Conservation (phyloP, 2,113 vertebrate species). For the Tangachromis dhanisi region DNA sequence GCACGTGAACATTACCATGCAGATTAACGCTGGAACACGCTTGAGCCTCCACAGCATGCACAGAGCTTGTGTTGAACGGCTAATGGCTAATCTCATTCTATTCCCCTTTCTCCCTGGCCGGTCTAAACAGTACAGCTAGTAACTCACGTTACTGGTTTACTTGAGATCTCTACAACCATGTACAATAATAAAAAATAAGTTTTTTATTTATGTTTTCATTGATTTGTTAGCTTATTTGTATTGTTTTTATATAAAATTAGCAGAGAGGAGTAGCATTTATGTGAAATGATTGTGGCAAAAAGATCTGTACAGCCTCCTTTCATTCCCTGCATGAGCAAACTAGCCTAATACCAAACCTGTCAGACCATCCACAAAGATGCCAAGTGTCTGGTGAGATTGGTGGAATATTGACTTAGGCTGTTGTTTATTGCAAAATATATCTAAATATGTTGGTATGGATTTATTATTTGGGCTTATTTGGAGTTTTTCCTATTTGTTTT, state of each 20-base stretch:
- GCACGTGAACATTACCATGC: conserved; percentile 56
- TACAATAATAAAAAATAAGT: not conserved
- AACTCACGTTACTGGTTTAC: not conserved
- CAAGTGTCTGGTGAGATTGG: not conserved
- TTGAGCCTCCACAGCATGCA: conserved; percentile 53
- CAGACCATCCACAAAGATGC: not conserved
- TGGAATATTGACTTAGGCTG: not conserved
- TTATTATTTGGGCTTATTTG: not conserved
- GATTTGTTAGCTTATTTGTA: not conserved
- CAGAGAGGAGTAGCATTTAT: not conserved
- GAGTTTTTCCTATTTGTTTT: not conserved
- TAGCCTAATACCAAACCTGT: not conserved
- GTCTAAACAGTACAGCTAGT: not conserved
- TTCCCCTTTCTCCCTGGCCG: conserved; percentile 24
- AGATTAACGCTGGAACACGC: conserved; percentile 60
- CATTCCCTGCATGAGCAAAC: not conserved
- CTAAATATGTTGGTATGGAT: not conserved
- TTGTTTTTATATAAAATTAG: not conserved
- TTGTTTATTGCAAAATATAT: not conserved
- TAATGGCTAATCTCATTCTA: conserved; percentile 59
- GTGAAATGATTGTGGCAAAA: not conserved
- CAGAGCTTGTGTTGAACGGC: conserved; percentile 40
- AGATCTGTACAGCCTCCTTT: not conserved
- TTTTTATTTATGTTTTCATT: not conserved
- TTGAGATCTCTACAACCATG: not conserved